Conservation (phyloP, 1,140 invertebrate species). For the Nylanderia fulva region DNA sequence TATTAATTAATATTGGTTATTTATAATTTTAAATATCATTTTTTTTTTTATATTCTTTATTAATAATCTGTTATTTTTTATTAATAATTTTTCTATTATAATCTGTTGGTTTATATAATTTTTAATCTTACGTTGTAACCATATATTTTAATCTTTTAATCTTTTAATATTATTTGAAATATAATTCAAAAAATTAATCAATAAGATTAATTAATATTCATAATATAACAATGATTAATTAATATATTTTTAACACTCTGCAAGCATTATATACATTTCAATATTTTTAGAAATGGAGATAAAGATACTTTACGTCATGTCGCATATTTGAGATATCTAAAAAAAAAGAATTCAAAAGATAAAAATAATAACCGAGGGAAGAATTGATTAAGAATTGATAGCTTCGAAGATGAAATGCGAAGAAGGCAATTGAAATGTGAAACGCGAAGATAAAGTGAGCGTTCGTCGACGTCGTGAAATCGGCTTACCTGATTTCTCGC, state of each 20-base stretch:
- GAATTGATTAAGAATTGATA: slow-evolving; percentile 15
- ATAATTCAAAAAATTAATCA: too few species aligned
- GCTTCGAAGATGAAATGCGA: background rate
- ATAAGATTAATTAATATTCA: too few species aligned
- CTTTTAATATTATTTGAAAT: too few species aligned
- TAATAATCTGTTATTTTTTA: background rate
- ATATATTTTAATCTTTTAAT: too few species aligned
- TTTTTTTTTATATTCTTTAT: background rate
- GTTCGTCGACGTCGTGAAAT: slow-evolving; percentile 8
- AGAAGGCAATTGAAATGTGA: background rate
- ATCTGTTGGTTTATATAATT: background rate
- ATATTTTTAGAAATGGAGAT: too few species aligned
- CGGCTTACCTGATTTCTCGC: slow-evolving; percentile 24
- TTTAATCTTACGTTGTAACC: background rate
- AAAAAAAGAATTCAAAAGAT: background rate
- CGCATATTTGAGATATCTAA: background rate
- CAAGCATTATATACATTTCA: too few species aligned
- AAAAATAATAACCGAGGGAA: slow-evolving; percentile 15
- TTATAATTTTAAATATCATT: background rate
- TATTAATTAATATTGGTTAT: background rate
- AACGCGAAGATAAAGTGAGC: slow-evolving; percentile 9
- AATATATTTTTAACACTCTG: too few species aligned
- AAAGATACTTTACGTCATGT: too few species aligned
- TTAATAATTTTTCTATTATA: too few species aligned
- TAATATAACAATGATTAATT: too few species aligned